These are phyloP conservation scores for Isurus oxyrinchus DNA, from an alignment of 2,113 vertebrate genomes.

Conservation along the genomic window DNA sequence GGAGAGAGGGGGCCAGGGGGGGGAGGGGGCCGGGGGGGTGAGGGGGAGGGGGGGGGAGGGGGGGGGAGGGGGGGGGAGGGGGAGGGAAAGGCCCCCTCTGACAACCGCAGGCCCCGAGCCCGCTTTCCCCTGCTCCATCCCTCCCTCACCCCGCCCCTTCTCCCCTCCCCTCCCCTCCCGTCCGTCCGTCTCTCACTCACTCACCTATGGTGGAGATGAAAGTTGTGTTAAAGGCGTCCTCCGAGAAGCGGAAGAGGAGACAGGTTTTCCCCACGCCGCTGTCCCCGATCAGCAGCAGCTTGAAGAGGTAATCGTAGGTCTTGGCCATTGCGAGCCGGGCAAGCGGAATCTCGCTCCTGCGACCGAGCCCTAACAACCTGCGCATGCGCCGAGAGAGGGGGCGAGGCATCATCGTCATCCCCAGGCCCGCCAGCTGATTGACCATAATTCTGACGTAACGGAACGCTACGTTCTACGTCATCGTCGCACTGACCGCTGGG, in stretches of 20 bases:
- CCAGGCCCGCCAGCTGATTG: neutral
- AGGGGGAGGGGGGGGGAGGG: neutral
- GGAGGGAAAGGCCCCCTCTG: neutral
- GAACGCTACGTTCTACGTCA: neutral
- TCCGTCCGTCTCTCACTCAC: neutral
- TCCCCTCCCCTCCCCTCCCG: no score
- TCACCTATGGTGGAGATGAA: constrained; percentile 41
- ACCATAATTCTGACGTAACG: neutral
- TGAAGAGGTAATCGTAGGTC: constrained; percentile 39
- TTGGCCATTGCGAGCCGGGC: constrained; percentile 30
- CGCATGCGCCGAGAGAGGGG: neutral
- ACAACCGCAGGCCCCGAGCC: neutral
- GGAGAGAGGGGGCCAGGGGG: accelerated
- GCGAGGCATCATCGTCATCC: neutral
- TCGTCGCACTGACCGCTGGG: neutral
- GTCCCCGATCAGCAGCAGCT: constrained; percentile 39
- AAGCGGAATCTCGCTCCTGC: constrained; percentile 48
- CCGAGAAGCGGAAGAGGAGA: constrained; percentile 38
- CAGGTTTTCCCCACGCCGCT: constrained; percentile 39
- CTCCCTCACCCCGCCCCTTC: no score
- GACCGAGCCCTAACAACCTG: neutral
- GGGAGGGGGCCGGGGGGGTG: no score
- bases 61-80: neutral
- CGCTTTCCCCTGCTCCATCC: neutral
- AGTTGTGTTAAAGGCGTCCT: constrained; percentile 39